Conservation (phyloP, 2,888 invertebrate genomes). For the Cerastis leucographa region DNA sequence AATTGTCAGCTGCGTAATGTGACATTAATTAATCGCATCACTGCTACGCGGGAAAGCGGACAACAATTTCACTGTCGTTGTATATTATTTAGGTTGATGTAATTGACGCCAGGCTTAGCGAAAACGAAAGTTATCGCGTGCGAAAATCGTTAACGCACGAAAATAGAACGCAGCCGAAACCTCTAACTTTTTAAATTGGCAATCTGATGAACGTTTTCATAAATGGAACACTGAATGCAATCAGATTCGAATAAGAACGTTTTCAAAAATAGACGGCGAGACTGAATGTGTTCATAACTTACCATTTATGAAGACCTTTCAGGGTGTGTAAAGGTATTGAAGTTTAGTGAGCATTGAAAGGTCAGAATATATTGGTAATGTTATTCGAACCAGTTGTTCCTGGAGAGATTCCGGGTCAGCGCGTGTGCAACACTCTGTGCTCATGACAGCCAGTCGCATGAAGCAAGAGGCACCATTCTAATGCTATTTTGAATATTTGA, state of each 20-base stretch:
- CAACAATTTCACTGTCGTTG: conserved; percentile 67
- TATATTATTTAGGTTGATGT: conserved; percentile 59
- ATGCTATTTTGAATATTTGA: conserved; percentile 64
- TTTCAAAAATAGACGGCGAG: conserved; percentile 75
- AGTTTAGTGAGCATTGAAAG: conserved; percentile 48
- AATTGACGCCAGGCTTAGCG: conserved; percentile 40
- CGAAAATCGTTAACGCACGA: conserved; percentile 45
- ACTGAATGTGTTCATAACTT: conserved; percentile 60
- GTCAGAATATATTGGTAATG: conserved; percentile 70
- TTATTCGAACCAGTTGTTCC: conserved; percentile 75
- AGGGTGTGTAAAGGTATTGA: conserved; percentile 19
- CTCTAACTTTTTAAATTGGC: conserved; percentile 28
- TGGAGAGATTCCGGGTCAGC: conserved; percentile 79
- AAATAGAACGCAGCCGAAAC: conserved; percentile 45
- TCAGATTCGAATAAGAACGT: conserved; percentile 68
- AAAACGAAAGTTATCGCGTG: conserved; percentile 61
- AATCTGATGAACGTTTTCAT: conserved; percentile 37
- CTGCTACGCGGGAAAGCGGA: conserved; percentile 68
- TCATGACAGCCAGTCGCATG: conserved; percentile 65
- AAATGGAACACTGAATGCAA: conserved; percentile 67
- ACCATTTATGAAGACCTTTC: conserved; percentile 64
- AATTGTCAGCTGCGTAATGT: conserved; percentile 50
- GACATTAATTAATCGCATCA: conserved; percentile 65
- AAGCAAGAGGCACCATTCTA: conserved; percentile 60
- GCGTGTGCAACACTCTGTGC: conserved; percentile 71